These are phyloP conservation scores for Formica exsecta DNA, from an alignment of 1,140 invertebrate genomes.

Conservation along the genomic window DNA sequence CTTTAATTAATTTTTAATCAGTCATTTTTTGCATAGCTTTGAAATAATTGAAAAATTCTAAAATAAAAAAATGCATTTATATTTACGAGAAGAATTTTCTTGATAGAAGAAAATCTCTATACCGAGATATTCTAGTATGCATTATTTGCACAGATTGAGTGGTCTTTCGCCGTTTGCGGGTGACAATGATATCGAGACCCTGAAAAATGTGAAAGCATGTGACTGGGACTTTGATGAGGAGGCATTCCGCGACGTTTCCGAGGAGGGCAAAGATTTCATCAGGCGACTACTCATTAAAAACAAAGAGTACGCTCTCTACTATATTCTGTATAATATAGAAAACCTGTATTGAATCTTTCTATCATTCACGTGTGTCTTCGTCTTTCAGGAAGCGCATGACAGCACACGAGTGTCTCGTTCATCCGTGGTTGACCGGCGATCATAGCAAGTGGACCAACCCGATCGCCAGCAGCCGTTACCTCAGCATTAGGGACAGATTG, in stretches of 20 bases:
- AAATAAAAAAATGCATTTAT: not conserved
- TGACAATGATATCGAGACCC: constrained; percentile 98
- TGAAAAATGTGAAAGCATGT: constrained; percentile 99
- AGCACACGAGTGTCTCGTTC: constrained; percentile 98
- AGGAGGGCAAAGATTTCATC: constrained; percentile 99
- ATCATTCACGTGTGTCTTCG: not conserved
- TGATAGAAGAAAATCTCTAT: not conserved
- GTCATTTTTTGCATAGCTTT: not conserved
- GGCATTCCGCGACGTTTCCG: constrained; percentile 96
- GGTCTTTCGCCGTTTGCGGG: constrained; percentile 99
- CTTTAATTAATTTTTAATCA: not conserved
- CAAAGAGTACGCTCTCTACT: constrained; percentile 92
- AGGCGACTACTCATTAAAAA: constrained; percentile 96
- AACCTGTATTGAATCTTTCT: too few species aligned
- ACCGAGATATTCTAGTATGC: not conserved
- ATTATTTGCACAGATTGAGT: constrained; percentile 90
- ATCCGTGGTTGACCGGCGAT: constrained; percentile 97
- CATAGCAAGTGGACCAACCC: constrained; percentile 91
- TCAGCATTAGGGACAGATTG: constrained; percentile 95
- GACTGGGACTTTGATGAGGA: constrained; percentile 99
- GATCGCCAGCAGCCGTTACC: constrained; percentile 94
- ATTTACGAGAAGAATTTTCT: constrained; percentile 5
- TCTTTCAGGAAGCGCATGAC: constrained; percentile 96
- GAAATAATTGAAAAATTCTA: not conserved
- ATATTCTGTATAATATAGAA: not conserved